phyloP scores from a whole-genome alignment of 2,888 invertebrate species.

The Ligdia adustata region DNA sequence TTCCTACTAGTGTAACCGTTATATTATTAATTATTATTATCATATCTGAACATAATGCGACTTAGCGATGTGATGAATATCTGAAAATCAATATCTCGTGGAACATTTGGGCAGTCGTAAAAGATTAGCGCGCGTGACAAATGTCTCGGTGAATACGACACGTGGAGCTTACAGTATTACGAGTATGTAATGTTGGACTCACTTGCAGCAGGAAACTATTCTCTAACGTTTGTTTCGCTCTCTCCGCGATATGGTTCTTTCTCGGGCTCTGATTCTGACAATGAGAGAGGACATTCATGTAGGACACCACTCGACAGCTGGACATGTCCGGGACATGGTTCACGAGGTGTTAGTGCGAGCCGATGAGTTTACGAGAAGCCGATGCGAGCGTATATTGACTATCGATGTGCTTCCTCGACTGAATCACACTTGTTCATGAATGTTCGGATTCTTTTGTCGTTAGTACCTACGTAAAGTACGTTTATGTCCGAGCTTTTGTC shows the following conservation, averaged over 20 bases:
- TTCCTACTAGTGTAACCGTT: no score
- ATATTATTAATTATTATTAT: no score
- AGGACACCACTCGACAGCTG: constrained; percentile 44
- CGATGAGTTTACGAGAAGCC: no score
- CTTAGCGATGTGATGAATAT: no score
- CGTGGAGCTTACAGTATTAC: constrained; percentile 45
- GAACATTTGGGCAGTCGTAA: constrained; percentile 18
- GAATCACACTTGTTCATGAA: constrained; percentile 11
- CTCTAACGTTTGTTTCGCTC: constrained; percentile 81
- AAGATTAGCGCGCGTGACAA: constrained; percentile 10
- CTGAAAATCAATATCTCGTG: neutral
- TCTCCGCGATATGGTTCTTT: constrained; percentile 81
- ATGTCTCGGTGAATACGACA: constrained; percentile 52
- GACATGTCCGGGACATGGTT: no score
- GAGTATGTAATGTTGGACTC: constrained; percentile 65
- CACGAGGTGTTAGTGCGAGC: neutral
- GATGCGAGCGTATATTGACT: no score
- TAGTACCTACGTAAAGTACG: no score
- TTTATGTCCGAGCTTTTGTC: no score
- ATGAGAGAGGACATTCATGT: constrained; percentile 71
- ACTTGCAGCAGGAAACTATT: constrained; percentile 82
- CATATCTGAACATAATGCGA: no score
- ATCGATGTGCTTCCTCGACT: neutral
- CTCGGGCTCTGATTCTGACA: constrained; percentile 81
- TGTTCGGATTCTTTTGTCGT: no score